A percentile compares a stretch with the other conserved stretches of the same genome.
Evolutionary conservation across 2,113 vertebrate genomes (phyloP).

Genomic region (Nothocercus julius): DNA sequence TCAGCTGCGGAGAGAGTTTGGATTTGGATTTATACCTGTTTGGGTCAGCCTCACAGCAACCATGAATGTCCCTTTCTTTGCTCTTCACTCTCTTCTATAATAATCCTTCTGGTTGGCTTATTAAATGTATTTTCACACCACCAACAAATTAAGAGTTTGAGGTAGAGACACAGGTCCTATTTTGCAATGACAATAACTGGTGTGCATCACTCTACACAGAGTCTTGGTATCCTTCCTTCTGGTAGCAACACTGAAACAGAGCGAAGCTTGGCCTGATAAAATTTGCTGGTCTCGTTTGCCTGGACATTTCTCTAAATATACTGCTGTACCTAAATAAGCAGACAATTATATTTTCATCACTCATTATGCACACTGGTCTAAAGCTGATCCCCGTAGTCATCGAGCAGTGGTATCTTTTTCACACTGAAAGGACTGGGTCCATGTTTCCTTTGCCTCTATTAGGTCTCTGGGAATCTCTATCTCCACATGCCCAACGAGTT

Average conservation of each 20-base stretch:
- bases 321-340: not conserved
- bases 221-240: not conserved
- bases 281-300: not conserved
- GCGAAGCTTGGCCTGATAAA: not conserved
- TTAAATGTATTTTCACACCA: not conserved
- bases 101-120: not conserved
- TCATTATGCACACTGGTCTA: not conserved
- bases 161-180: accelerated
- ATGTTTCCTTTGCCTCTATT: not conserved
- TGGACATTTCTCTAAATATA: not conserved
- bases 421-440: accelerated
- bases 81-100: not conserved
- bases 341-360: not conserved
- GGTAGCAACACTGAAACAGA: not conserved
- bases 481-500: not conserved
- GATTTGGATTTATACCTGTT: not conserved
- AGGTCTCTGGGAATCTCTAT: not conserved
- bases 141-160: not conserved
- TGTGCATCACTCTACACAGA: accelerated
- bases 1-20: not conserved
- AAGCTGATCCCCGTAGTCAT: not conserved
- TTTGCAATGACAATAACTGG: not conserved
- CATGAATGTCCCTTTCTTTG: not conserved
- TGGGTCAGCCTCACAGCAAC: not conserved
- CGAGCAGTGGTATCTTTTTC: not conserved